Evolutionary conservation across 2,113 vertebrate species (phyloP).

Genomic region (Pelodiscus sinensis): DNA sequence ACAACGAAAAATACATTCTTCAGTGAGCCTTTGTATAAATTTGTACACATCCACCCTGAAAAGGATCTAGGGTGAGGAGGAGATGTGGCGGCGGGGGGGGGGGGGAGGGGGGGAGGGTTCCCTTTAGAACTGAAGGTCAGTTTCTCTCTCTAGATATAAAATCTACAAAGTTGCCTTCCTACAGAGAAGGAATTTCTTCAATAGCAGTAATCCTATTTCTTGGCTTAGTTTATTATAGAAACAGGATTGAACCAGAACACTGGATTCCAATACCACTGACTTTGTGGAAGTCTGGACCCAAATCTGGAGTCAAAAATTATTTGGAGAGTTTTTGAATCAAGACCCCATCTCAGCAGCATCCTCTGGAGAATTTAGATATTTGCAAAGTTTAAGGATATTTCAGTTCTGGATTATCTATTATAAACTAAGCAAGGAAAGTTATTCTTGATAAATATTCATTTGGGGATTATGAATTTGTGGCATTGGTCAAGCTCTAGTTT

Average conservation of each 20-base stretch:
- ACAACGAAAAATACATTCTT: not conserved
- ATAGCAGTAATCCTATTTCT: conserved; percentile 45
- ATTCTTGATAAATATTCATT: conserved; percentile 62
- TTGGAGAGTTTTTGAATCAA: not conserved
- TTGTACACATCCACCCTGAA: conserved; percentile 18
- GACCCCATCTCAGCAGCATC: not conserved
- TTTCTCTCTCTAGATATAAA: conserved; percentile 26
- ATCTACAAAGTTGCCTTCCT: conserved; percentile 35
- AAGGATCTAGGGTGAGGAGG: conserved; percentile 14
- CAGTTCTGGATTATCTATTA: conserved; percentile 43
- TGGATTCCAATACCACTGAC: not conserved
- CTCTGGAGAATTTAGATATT: not conserved
- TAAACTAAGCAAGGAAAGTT: conserved; percentile 54
- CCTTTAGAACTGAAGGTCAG: conserved; percentile 34
- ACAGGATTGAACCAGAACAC: conserved; percentile 27
- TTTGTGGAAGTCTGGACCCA: conserved; percentile 13
- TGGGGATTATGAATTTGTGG: conserved; percentile 60
- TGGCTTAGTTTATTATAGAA: conserved; percentile 50
- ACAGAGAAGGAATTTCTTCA: conserved; percentile 53
- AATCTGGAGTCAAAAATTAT: conserved; percentile 57
- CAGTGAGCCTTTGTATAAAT: not conserved
- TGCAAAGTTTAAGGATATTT: conserved; percentile 34
- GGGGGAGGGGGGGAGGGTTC: no score
- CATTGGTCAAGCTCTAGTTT: not conserved
- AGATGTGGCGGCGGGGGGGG: no score